These are phyloP conservation scores for Falco punctatus DNA, from an alignment of 2,113 vertebrate species.

Conservation along the genomic window DNA sequence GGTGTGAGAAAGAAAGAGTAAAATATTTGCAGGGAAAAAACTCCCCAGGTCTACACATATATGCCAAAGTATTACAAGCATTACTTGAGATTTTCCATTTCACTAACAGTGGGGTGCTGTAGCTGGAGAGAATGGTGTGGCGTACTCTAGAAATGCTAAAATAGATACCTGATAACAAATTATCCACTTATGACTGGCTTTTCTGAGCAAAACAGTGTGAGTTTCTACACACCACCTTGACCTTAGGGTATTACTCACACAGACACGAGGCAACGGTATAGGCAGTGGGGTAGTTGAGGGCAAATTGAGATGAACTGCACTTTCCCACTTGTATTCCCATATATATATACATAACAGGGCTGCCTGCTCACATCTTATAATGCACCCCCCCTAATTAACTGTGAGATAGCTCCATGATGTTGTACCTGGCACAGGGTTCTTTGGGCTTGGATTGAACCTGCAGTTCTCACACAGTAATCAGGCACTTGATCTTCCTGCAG, in stretches of 20 bases:
- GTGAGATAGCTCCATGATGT: not conserved
- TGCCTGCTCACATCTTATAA: not conserved
- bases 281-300: not conserved
- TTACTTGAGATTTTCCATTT: not conserved
- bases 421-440: rapidly evolving
- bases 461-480: slow-evolving; percentile 52
- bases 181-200: not conserved
- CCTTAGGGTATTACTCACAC: not conserved
- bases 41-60: not conserved
- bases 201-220: not conserved
- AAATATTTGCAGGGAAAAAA: not conserved
- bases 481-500: not conserved
- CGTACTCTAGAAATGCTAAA: not conserved
- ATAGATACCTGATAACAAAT: not conserved
- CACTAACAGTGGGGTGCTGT: rapidly evolving
- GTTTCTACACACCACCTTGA: not conserved
- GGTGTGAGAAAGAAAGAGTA: not conserved
- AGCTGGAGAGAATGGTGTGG: not conserved
- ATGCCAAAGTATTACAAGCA: not conserved
- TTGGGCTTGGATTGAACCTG: not conserved
- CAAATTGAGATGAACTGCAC: not conserved
- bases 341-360: not conserved
- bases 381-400: not conserved
- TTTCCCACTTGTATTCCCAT: not conserved
- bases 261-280: not conserved